Evolutionary conservation across 2,113 vertebrate genomes (phyloP), one percentile per base, ranked within the genome.

Genomic region (Apistogramma diplotaenia): DNA sequence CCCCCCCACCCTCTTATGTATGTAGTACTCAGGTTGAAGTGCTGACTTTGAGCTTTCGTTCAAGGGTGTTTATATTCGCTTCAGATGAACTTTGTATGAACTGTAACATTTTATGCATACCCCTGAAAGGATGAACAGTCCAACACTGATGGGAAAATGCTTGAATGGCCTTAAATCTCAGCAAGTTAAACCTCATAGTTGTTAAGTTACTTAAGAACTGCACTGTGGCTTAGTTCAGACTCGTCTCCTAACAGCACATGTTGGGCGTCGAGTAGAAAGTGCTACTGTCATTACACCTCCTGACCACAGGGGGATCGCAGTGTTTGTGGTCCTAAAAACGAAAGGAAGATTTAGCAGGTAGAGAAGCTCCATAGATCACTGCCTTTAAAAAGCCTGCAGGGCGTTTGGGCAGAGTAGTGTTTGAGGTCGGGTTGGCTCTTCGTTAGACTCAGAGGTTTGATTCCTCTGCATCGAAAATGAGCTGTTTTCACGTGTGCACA

Each of bases 291-390:
- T n/a, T 8, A 25, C 10, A 40, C 46, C 11, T 25, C 29, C 54
- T 79, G 35, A 57, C 82, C 86, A 79, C 84, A 23, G 4, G 84
- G 84, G 49, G 84, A 86, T 84, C 55, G 82, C 84, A 35, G 31
- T 43, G 58, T 55, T 46, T 49, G 62, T 23, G 8, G 40, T 18
- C 15, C 23, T 67, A 67, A 65, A 43, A 65, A 18, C 62, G 46
- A 19, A 40, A 67, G 23, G 23, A 49, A 25, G 12, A 3, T 8
- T 8, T 70, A 0, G 18, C n/a, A 18, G 7, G n/a, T n/a, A 31
- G 65, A 70, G 65, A 51, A 70, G 43, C 65, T 70, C n/a, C 0
- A 4, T 31, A 51, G 65, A 25, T 51, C 43, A 31, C 25, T 31
- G 43, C 43, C 65, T 49, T 70, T 43, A 29, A 49, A 49, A 49